Evolutionary conservation across 2,888 invertebrate genomes (phyloP), one percentile per base, ranked within the genome.

Genomic region (Petrolisthes cinctipes): DNA sequence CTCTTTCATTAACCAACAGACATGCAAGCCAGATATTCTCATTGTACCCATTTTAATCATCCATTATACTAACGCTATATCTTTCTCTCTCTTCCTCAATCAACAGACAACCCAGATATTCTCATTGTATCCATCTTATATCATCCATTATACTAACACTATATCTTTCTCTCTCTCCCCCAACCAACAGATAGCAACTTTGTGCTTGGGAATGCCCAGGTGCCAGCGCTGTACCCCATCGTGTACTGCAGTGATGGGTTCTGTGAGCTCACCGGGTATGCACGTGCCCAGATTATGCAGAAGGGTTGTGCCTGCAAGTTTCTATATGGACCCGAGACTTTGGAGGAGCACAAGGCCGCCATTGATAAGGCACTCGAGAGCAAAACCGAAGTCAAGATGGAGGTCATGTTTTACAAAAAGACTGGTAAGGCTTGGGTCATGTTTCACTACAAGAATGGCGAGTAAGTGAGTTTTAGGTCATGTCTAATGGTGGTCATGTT

Each of bases 221-320:
- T 97, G 92, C 95, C 96, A 90, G 95, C 92, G 87, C 93, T 95
- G 91, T 97, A 97, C 94, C 98, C 98, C 92, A 98, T 98, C 94
- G 98, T 98, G 92, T 98, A 98, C 94, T 98, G 98, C 94, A 97
- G 97, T 90, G 98, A 98, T 94, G 98, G 98, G 89, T 98, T 98
- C 94, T 97, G 97, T 93, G 98, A 98, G 94, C 95, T 98, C 94
- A 97, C 98, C 89, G 97, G 97, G 91, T 97, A 96, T 94, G 95
- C 97, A 91, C 95, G 98, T 92, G 98, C 97, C 91, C 97, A 98
- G 94, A 98, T 98, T 94, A 98, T 98, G 98, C 97, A 98, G 94
- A 97, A 97, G 93, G 97, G 97, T 91, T 98, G 98, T 94, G 97
- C 97, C 92, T 98, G 98, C 94, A 97, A 97, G 93, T 98, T 98